Base-by-base conservation (phyloP, 1,140 invertebrate genomes). In the Drosophila punjabiensis region DNA sequence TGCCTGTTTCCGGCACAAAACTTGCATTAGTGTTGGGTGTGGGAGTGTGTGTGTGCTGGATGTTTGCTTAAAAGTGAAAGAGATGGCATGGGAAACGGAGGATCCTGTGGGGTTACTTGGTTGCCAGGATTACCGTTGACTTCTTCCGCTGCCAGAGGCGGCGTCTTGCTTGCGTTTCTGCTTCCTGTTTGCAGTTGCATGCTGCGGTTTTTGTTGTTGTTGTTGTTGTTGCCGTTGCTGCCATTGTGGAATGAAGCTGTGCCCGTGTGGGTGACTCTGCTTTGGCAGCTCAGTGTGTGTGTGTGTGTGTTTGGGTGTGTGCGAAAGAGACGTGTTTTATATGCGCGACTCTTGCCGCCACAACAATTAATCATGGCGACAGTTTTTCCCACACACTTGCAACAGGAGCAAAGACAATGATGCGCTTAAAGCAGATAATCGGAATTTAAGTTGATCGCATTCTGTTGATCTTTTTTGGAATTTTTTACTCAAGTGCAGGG, bases 1-100 rank as follows among this genome's bases (percentile, higher is more conserved):
- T 85, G 81, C 89, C 82, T 91, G 88, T 91, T 91, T 91, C 88
- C 88, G 85, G 88, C 79, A 73, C 88, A 91, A 91, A 91, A 88
- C 89, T 91, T 91, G 81, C 84, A 88, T 91, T 88, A 91, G 84
- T 91, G 53, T 69, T 37, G 37, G 35, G 35, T 39, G 35, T 0
- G 35, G 3, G 13, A 64, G 71, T 53, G 37, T 33, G 55, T 82
- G 47, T 50, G 64, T 71, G 47, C 35, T 39, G 55, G 5, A n/a
- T 71, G 74, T 67, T 73, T 77, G 62, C 53, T 47, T 74, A 65
- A 62, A 75, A 69, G 82, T 61, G 63, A 39, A 58, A 28, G 55
- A 39, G 55, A 39, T 39, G 59, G 78, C 30, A 63, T 67, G 45
- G 65, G 43, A 59, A 70, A 50, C 24, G 59, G 20, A 32, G 55